Evolutionary conservation across 30 jellyfish, hydroid and myxozoan species (phyloP).

Genomic region (Nemopilema nomurai): DNA sequence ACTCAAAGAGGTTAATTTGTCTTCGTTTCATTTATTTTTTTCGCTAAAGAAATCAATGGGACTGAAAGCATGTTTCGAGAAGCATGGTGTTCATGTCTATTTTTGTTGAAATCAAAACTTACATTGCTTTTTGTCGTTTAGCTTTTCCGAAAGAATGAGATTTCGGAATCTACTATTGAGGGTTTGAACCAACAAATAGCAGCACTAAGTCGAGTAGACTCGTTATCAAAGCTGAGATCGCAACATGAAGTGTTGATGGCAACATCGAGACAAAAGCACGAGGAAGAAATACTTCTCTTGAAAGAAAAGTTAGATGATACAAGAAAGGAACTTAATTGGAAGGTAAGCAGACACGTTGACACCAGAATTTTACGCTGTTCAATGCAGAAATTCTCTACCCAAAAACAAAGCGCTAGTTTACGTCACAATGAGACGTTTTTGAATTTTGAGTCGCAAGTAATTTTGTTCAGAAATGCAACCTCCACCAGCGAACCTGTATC

Average conservation of each 20-base stretch:
- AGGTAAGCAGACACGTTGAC: conserved; percentile 34
- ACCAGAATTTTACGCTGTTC: too few relatives aligned
- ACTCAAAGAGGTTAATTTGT: too few relatives aligned
- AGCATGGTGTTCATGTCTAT: neutral
- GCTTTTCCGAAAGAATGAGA: conserved; percentile 64
- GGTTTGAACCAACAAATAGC: conserved; percentile 76
- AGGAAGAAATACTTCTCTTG: conserved; percentile 71
- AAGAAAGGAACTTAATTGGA: conserved; percentile 85
- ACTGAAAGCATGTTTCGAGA: neutral
- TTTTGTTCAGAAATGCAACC: too few relatives aligned
- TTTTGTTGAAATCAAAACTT: neutral
- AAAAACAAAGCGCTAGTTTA: too few relatives aligned
- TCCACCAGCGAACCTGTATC: too few relatives aligned
- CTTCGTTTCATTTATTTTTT: too few relatives aligned
- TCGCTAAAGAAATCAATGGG: too few relatives aligned
- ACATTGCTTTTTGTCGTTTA: neutral
- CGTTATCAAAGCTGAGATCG: conserved; percentile 79
- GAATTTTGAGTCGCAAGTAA: too few relatives aligned
- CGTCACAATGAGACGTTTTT: too few relatives aligned
- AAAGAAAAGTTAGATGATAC: conserved; percentile 87
- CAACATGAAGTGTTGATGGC: conserved; percentile 85
- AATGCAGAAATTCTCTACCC: too few relatives aligned
- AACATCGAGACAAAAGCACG: conserved; percentile 86
- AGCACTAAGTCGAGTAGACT: conserved; percentile 79
- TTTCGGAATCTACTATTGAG: conserved; percentile 76